Evolutionary conservation across 2,797 vertebrate species (phyloP), one percentile per base, ranked within the genome.

Genomic region (Sebastes wilsoni): DNA sequence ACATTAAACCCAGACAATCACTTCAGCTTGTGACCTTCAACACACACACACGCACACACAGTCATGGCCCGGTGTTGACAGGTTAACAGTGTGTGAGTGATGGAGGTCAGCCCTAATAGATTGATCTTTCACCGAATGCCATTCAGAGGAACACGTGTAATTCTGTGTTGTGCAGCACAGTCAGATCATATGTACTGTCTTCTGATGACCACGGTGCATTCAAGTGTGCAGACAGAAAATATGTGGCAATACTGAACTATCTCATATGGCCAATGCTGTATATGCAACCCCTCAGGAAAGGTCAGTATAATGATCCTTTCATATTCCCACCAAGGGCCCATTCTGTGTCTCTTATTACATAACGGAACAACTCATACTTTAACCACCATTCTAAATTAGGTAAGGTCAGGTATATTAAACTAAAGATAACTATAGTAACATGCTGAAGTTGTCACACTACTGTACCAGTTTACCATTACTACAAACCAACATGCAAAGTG

Each of bases 1-100:
- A 66, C 78, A 86, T 88, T 76, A 82, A 89, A 87, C 16, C 13
- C 54, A 16, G 20, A 32, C 64, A 79, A 66, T 81, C 59, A 72
- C 69, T 83, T 69, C 54, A 74, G 28, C 34, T 25, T 22, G 61
- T 88, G 84, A 91, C 88, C 87, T 89, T 90, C 79, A 84, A 58
- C 52, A 61, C 68, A 61, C 58, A 30, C 56, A 10, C 58, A 28
- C 27, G 8, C 58, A 60, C 61, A 54, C 38, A 72, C 27, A 34
- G 12, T 4, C n/a, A 14, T 8, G n/a, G n/a, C 32, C 56, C 22
- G 7, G 74, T 72, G 83, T 14, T 85, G 87, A 83, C 78, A 85
- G 75, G 42, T 84, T 87, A 83, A 86, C 76, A 38, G 76, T 67
- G 75, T 79, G 55, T 76, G 80, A 82, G 55, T 61, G 81, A 89